A percentile compares a stretch with the other conserved stretches of the same genome.
Evolutionary conservation across 2,113 vertebrate species (phyloP).

Genomic region (Myodes glareolus): DNA sequence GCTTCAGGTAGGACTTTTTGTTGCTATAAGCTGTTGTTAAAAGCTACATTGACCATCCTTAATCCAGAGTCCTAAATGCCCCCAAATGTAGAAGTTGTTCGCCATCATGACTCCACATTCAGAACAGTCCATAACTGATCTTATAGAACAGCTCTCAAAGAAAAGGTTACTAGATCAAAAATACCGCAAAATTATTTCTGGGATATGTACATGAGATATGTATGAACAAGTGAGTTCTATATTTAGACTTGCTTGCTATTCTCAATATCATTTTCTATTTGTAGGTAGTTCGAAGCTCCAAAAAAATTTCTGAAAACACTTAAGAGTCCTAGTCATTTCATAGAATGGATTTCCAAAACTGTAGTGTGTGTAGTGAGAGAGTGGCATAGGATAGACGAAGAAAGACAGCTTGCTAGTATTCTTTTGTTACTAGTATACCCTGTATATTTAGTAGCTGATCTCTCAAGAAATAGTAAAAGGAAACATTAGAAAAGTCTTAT

Average conservation of each 20-base stretch:
- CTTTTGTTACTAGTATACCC: background rate
- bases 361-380: background rate
- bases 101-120: background rate
- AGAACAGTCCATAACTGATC: background rate
- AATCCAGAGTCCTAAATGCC: background rate
- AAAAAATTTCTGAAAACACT: background rate
- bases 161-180: background rate
- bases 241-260: background rate
- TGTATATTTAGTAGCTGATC: background rate
- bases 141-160: background rate
- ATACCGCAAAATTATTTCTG: background rate
- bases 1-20: background rate
- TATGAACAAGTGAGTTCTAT: background rate
- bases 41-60: conserved; percentile 8
- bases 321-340: background rate
- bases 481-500: background rate
- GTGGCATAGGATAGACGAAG: background rate
- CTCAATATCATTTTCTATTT: background rate
- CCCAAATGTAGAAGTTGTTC: background rate
- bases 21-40: conserved; percentile 5
- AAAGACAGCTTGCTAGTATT: background rate
- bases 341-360: background rate
- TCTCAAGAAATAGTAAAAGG: conserved; percentile 25
- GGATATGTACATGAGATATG: background rate
- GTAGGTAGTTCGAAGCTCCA: background rate